These are phyloP conservation scores for Tarsius wallacei DNA, from an alignment of 2,797 vertebrate genomes.

Conservation along the genomic window DNA sequence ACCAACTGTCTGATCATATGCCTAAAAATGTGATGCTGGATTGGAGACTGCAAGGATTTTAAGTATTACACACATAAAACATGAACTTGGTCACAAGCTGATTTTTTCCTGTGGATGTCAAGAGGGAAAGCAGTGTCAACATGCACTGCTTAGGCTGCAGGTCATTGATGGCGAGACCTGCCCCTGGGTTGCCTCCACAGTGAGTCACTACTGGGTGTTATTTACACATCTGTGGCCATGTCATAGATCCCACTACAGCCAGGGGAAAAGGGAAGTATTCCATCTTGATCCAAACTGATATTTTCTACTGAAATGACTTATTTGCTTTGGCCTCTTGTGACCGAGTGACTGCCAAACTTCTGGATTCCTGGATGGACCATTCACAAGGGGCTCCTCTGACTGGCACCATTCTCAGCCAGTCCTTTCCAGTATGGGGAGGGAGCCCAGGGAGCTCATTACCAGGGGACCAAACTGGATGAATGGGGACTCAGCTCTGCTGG, in stretches of 20 bases:
- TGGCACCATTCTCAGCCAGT: conserved; percentile 35
- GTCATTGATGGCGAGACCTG: not conserved
- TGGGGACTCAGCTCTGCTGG: not conserved
- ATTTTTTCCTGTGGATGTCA: not conserved
- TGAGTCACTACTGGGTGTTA: not conserved
- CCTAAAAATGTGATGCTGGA: not conserved
- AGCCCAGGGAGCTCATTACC: conserved; percentile 73
- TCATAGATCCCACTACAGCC: accelerated
- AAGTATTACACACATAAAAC: accelerated
- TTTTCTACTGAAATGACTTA: not conserved
- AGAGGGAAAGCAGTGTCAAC: not conserved
- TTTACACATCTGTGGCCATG: accelerated
- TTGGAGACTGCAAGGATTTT: not conserved
- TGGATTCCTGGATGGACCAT: conserved; percentile 27
- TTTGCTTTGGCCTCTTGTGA: not conserved
- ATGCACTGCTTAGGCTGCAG: accelerated
- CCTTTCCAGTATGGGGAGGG: conserved; percentile 58
- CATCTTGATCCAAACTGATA: not conserved
- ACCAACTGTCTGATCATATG: not conserved
- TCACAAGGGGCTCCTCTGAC: conserved; percentile 77
- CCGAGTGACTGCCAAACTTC: not conserved
- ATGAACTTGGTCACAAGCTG: not conserved
- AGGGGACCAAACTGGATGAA: conserved; percentile 69
- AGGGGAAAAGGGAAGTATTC: not conserved
- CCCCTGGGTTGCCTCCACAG: not conserved